These are phyloP conservation scores for Oxyura jamaicensis DNA, from an alignment of 2,113 vertebrate species.

Conservation along the genomic window DNA sequence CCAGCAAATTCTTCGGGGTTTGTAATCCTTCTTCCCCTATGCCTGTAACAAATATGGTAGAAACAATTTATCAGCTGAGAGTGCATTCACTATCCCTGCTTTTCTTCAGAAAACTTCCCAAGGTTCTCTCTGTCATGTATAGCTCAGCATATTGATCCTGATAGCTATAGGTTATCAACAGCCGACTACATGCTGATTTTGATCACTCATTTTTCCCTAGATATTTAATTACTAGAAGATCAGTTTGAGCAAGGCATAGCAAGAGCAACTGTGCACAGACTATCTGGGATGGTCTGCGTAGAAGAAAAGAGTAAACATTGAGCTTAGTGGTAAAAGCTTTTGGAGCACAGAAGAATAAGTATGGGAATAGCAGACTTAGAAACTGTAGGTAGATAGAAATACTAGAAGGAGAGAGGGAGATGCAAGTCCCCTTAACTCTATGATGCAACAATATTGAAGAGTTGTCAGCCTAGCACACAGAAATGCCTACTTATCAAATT, in stretches of 20 bases:
- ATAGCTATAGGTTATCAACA: not conserved
- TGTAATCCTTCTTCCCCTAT: not conserved
- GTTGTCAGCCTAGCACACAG: not conserved
- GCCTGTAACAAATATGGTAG: not conserved
- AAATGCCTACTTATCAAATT: not conserved
- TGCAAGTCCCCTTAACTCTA: rapidly evolving
- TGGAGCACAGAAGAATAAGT: not conserved
- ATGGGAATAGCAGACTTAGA: not conserved
- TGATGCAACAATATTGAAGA: not conserved
- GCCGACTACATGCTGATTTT: not conserved
- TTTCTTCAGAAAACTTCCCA: not conserved
- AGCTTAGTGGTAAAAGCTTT: not conserved
- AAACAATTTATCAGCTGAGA: not conserved
- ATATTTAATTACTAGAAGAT: not conserved
- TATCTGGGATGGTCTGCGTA: not conserved
- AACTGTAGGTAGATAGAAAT: not conserved
- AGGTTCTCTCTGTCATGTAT: not conserved
- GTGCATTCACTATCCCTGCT: not conserved
- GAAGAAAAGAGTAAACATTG: not conserved
- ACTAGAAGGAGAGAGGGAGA: not conserved
- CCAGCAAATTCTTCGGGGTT: not conserved
- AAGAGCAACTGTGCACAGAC: not conserved
- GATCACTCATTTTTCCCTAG: not conserved
- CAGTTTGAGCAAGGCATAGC: not conserved
- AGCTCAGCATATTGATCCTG: not conserved